Evolutionary conservation across 2,888 invertebrate genomes (phyloP), one percentile per base, ranked within the genome.

Genomic region (Tetrapedia diversipes): DNA sequence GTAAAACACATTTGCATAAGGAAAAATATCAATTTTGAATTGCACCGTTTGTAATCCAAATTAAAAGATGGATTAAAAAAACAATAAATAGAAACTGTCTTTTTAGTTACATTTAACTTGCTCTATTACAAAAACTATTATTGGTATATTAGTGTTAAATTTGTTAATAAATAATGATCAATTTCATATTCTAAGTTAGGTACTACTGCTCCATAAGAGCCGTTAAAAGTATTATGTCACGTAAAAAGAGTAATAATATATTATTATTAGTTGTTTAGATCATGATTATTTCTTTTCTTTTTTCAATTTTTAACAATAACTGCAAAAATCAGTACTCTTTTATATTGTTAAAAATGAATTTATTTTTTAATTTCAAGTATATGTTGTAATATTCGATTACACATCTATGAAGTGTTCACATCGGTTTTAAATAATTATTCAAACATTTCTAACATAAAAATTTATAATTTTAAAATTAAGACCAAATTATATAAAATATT

Each of bases 11-110:
- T 22, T 41, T 47, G 34, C 47, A 24, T 47, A 60, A 24, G 14
- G 27, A 47, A 47, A 39, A 22, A 7, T 10, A n/a, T 37, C 4
- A 63, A n/a, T 34, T 67, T 54, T 63, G 51, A 59, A 59, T 77
- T 59, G 77, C 63, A 77, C 75, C 68, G 75, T 75, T 77, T 75
- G 67, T 63, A 39, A 47, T 45, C 63, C 14, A 16, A 47, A 39
- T 11, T 56, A 0, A n/a, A 53, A 16, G 2, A 41, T 51, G 24
- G 4, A 43, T 34, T 53, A 37, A 41, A 1, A 10, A 16, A 22
- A 57, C 8, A 7, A 16, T 27, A 32, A 39, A 29, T 16, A n/a
- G 16, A 1, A 47, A 27, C 6, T 16, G 51, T 4, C 1, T 29
- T 34, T 41, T 57, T 8, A 43, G 11, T 66, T 34, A 19, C 45